These are phyloP conservation scores for Variabilichromis moorii DNA, from an alignment of 2,113 vertebrate species.

Conservation along the genomic window DNA sequence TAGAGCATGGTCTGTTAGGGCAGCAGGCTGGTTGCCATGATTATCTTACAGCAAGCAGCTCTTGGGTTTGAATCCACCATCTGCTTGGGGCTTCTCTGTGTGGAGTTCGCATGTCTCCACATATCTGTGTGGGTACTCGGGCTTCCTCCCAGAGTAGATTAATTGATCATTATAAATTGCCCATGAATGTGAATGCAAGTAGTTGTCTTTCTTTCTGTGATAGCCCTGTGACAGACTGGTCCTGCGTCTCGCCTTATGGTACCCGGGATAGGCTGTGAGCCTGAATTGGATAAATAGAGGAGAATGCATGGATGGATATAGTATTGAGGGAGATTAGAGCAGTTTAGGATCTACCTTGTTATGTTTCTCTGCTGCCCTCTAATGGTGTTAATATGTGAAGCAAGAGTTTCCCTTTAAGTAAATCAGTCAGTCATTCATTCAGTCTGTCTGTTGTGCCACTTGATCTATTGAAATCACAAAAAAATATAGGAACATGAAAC, in stretches of 20 bases:
- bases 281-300: not conserved
- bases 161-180: not conserved
- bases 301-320: not conserved
- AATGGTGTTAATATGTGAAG: not conserved
- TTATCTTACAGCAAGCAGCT: not conserved
- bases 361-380: conserved; percentile 15
- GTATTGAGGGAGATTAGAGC: not conserved
- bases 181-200: not conserved
- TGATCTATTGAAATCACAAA: not conserved
- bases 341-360: not conserved
- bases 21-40: not conserved
- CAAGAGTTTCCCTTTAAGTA: not conserved
- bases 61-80: not conserved
- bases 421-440: not conserved
- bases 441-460: not conserved
- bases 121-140: not conserved
- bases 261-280: not conserved
- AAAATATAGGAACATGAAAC: not conserved
- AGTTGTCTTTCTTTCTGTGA: not conserved
- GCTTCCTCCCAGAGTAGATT: not conserved
- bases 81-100: not conserved
- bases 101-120: accelerated
- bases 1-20: not conserved
- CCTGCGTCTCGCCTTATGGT: accelerated
- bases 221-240: not conserved